Evolutionary conservation across 1,140 invertebrate species (phyloP).

Genomic region (Zeugodacus cucurbitae): DNA sequence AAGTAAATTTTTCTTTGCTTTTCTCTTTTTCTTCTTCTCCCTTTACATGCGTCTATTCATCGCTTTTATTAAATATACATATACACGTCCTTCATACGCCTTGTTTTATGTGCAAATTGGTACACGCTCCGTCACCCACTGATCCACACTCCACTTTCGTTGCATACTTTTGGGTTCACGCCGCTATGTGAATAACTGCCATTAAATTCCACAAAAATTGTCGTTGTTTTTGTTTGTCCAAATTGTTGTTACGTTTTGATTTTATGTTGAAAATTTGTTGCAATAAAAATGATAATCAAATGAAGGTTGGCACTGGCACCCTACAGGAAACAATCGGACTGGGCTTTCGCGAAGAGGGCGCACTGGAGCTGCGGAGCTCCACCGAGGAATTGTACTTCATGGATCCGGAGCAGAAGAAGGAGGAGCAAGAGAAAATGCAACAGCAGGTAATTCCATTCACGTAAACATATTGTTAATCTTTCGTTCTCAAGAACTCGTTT

Average conservation of each 20-base stretch:
- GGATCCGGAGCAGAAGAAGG: conserved; percentile 72
- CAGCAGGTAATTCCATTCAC: conserved; percentile 9
- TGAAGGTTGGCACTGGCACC: conserved; percentile 66
- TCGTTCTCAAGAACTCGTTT: background rate
- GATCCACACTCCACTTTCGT: background rate
- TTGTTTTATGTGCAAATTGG: conserved; percentile 15
- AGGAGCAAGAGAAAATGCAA: conserved; percentile 61
- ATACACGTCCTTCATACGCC: background rate
- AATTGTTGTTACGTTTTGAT: conserved; percentile 41
- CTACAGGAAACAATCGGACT: conserved; percentile 67
- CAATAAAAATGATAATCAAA: conserved; percentile 45
- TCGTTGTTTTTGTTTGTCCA: background rate
- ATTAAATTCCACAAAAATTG: background rate
- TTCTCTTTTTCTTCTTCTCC: conserved; percentile 18
- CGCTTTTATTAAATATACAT: conserved; percentile 2
- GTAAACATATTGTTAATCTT: background rate
- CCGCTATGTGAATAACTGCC: background rate
- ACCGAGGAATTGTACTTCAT: conserved; percentile 87
- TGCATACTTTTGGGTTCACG: conserved; percentile 1
- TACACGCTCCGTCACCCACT: background rate
- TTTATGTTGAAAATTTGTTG: conserved; percentile 31
- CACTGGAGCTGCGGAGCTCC: conserved; percentile 82
- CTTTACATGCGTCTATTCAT: conserved; percentile 1
- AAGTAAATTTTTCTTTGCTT: conserved; percentile 36
- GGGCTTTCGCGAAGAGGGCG: conserved; percentile 81